A percentile compares a stretch with the other conserved stretches of the same genome.
phyloP scores from a whole-genome alignment of 2,888 invertebrate species.

The Helicoverpa assulta region DNA sequence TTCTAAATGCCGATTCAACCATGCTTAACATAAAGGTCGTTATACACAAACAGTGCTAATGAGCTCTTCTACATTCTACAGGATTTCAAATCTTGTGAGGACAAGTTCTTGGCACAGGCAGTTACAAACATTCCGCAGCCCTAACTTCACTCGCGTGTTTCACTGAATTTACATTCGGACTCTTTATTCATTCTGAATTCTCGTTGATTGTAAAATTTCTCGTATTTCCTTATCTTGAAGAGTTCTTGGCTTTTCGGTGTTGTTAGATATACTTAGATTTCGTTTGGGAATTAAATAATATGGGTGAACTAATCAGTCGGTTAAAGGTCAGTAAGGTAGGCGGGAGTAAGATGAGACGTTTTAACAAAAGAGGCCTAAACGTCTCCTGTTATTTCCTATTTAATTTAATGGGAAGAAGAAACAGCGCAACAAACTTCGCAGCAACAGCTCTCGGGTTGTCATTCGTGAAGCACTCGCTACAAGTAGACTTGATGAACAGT shows the following conservation, averaged over 20 bases:
- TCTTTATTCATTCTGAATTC: constrained; percentile 5
- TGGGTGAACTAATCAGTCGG: background rate
- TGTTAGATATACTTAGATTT: background rate
- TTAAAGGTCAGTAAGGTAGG: background rate
- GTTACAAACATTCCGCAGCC: constrained; percentile 29
- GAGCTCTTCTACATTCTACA: constrained; percentile 24
- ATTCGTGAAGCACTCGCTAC: background rate
- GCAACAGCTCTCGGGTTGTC: too few species aligned
- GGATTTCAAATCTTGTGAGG: constrained; percentile 7
- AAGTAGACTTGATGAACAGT: background rate
- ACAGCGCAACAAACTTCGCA: too few species aligned
- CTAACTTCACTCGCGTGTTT: constrained; percentile 27
- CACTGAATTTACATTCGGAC: constrained; percentile 30
- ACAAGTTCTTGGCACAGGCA: constrained; percentile 18
- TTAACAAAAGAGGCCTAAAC: too few species aligned
- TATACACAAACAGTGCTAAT: constrained; percentile 4
- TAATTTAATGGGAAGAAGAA: too few species aligned
- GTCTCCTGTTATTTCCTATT: too few species aligned
- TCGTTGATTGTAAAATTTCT: too few species aligned
- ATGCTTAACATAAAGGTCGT: background rate
- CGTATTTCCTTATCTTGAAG: too few species aligned
- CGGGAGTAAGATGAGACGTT: too few species aligned
- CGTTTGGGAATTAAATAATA: background rate
- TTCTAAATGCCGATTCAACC: constrained; percentile 1
- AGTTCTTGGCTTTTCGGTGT: too few species aligned